Percentiles rank a stretch among this genome's conserved stretches.
Conservation (phyloP, 2,888 invertebrate genomes). For the Sepiola atlantica region DNA sequence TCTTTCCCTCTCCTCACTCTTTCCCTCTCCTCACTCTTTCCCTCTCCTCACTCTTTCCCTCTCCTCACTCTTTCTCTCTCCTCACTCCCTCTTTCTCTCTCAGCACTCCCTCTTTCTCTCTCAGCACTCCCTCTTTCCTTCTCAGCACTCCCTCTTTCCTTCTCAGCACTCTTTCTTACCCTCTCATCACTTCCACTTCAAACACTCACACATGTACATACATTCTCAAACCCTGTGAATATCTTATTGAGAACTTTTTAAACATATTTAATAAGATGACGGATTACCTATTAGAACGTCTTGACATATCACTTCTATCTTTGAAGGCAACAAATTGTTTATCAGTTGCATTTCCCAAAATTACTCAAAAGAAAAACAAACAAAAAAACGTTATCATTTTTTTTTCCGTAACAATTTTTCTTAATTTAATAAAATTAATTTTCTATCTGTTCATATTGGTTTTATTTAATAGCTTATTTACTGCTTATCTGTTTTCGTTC, state of each 20-base stretch:
- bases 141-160: no score
- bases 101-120: neutral
- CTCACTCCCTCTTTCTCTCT: neutral
- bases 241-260: neutral
- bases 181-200: no score
- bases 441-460: no score
- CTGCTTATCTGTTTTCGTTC: no score
- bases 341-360: no score
- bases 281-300: neutral
- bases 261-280: constrained; percentile 7
- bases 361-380: no score
- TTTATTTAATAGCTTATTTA: no score
- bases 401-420: no score
- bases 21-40: no score
- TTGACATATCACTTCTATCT: neutral
- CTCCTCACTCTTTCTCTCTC: neutral
- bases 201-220: neutral
- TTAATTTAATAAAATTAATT: no score
- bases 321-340: neutral
- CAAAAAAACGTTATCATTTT: no score
- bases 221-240: neutral
- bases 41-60: neutral
- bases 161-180: neutral
- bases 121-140: neutral
- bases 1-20: neutral